Percentiles rank a stretch among this genome's conserved stretches.
phyloP scores from a whole-genome alignment of 2,113 vertebrate species.

The Tachysurus vachellii region DNA sequence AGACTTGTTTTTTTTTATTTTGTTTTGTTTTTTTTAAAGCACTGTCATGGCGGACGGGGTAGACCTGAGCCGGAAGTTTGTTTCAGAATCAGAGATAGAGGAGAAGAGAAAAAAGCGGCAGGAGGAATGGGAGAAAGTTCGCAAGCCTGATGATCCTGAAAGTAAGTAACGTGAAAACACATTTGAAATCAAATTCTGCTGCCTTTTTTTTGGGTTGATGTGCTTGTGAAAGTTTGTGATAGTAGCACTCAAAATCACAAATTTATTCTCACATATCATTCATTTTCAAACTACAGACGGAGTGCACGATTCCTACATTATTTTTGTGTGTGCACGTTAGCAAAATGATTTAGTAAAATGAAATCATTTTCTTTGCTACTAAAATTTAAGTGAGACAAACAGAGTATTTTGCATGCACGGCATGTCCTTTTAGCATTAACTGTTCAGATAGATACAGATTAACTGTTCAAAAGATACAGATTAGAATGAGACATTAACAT shows the following conservation, averaged over 20 bases:
- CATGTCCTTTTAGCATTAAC: too few relatives aligned
- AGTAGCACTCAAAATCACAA: neutral
- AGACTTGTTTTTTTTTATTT: neutral
- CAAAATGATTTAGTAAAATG: too few relatives aligned
- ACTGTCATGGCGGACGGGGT: conserved; percentile 75
- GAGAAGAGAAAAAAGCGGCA: conserved; percentile 90
- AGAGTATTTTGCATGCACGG: neutral
- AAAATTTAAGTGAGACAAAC: neutral
- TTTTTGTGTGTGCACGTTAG: neutral
- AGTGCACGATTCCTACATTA: neutral
- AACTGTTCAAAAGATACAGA: neutral
- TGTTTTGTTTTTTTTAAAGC: neutral
- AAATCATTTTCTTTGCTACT: neutral
- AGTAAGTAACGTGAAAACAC: conserved; percentile 66
- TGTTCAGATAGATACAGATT: neutral
- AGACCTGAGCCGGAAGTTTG: conserved; percentile 91
- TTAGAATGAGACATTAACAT: neutral
- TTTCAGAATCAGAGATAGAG: conserved; percentile 89
- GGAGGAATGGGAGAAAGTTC: conserved; percentile 97
- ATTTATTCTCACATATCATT: neutral
- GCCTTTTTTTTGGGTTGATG: neutral
- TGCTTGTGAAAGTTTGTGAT: neutral
- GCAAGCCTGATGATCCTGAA: conserved; percentile 93
- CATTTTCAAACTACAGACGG: neutral
- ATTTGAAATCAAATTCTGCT: neutral